Evolutionary conservation across 2,888 invertebrate genomes (phyloP), one percentile per base, ranked within the genome.

Genomic region (Calliphora vomitoria): DNA sequence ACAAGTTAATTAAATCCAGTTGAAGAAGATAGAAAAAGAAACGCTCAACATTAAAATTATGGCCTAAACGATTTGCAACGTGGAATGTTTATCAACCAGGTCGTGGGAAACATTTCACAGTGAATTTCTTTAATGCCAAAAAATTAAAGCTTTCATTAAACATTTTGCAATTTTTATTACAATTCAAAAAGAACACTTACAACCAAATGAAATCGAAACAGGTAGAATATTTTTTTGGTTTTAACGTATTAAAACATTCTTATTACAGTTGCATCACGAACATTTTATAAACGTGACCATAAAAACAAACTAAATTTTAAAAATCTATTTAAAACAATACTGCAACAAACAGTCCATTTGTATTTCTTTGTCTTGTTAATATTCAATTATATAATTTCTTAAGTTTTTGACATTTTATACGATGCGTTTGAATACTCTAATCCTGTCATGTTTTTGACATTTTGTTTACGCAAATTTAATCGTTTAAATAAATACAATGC

Each of bases 1-100:
- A 87, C 87, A 87, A 87, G 85, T 87, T 87, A 87, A 87, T 87
- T 85, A 87, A 68, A 81, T 38, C 80, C 60, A 4, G 47, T 69
- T 68, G 69, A 58, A 80, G 68, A 72, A 50, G 68, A 44, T 50
- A 71, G 18, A 75, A 64, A 71, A 78, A n/a, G 10, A 50, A 47
- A 74, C 13, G 35, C 58, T 50, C 31, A 58, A 18, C 47, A 50
- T 47, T 11, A 68, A 71, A 80, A 64, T 85, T 75, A 81, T 81
- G 47, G 80, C 55, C 78, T 83, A 83, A 83, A 64, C 71, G 62
- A 20, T 71, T 83, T 55, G 15, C 41, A 47, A 64, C 4, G 76
- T 50, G 78, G 62, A 64, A 83, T 78, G 20, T 55, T 44, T 72
- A 38, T 64, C 55, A 78, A 55, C 0, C 20, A 44, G 83, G 83